Evolutionary conservation across 2,797 vertebrate species (phyloP), one percentile per base, ranked within the genome.

Genomic region (Falco rusticolus): DNA sequence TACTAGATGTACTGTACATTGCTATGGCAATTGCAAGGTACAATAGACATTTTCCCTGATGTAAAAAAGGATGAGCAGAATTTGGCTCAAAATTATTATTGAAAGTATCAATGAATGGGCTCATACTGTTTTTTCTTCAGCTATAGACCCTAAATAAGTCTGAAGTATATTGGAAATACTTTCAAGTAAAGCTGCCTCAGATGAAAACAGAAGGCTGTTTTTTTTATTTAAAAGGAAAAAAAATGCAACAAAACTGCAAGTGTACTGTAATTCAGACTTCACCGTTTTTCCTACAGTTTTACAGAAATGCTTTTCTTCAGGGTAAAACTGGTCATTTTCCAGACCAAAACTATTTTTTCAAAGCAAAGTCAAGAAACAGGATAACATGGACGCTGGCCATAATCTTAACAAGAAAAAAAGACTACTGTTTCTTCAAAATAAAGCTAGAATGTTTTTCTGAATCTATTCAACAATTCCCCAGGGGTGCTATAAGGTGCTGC

Each of bases 311-410:
- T 56, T 79, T 94, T 71, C 60, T 87, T 89, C 63, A 48, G 54
- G 59, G 34, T 87, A 90, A 92, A 89, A 78, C 29, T 54, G 85
- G 61, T 93, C 37, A 47, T 82, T 90, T 95, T 95, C 81, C 87
- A 94, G 82, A 77, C 78, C 76, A 88, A 91, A 96, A 87, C 28
- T 65, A 76, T 41, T 83, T 93, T 96, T 90, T 87, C 63, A 87
- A 95, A 92, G 63, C 31, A 64, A 91, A 92, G 77, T 75, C 60
- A 91, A 91, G 56, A 84, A 95, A 84, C 34, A 48, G 34, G 19
- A 56, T 71, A 94, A 91, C 56, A 50, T 65, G 41, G 53, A 91
- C 64, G 29, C 26, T 68, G 34, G 37, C 50, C 61, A 68, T 53
- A 87, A 85, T 34, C 11, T 80, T 77, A 66, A 85, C 11, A 75